Base-by-base conservation (phyloP, 2,888 invertebrate genomes). In the Lithophane semibrunnea region DNA sequence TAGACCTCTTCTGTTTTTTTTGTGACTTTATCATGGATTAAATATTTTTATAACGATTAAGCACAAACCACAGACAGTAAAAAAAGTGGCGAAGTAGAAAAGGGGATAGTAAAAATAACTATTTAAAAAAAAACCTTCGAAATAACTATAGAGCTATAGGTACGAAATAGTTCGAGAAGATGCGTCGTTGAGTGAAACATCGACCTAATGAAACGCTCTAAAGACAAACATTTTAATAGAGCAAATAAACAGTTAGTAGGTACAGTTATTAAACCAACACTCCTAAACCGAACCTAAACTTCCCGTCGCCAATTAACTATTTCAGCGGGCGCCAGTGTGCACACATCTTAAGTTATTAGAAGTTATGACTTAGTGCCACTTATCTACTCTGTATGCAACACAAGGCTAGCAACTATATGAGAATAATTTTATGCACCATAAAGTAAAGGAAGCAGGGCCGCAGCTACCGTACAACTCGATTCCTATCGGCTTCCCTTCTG, bases 381-480 rank as follows among this genome's bases (percentile, higher is more conserved):
- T 85, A 77, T 76, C 73, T 79, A 86, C 85, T 79, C 77, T 80
- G 88, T 86, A 69, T 72, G 66, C 71, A 70, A 61, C 54, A 84
- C 84, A 86, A 79, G 83, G 86, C 69, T 21, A 68, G 16, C 65
- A 29, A 76, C 73, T 69, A 63, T 58, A 75, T 60, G 18, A 9
- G 24, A 44, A 64, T 74, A 83, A 83, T 65, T 54, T 29, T 74
- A 66, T 80, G 60, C 18, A 8, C 52, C 73, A 64, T 67, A 54
- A 60, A 73, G 8, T 60, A 61, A 60, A 66, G 56, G 52, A 74
- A 58, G n/a, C n/a, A n/a, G n/a, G n/a, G n/a, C n/a, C n/a, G n/a
- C n/a, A n/a, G n/a, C n/a, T n/a, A n/a, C n/a, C n/a, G n/a, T n/a
- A n/a, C n/a, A n/a, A n/a, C n/a, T n/a, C n/a, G n/a, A n/a, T n/a